A percentile compares a stretch with the other conserved stretches of the same genome.
Conservation (phyloP, 2,113 vertebrate species). For the Amblyornis subalaris region DNA sequence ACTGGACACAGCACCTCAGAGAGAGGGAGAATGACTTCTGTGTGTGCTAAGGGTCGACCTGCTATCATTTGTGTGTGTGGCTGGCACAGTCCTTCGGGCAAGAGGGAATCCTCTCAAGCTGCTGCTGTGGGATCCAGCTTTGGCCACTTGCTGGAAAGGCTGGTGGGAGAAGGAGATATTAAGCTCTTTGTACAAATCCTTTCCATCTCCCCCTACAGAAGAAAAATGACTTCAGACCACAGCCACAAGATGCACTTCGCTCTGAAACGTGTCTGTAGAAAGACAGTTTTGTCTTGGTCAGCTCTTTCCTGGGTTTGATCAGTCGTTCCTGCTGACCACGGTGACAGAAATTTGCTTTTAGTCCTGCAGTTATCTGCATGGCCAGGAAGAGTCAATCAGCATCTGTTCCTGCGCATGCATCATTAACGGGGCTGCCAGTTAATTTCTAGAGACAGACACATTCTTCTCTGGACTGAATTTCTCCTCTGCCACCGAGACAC, state of each 20-base stretch:
- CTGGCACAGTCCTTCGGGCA: neutral
- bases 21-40: fast-evolving
- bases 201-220: neutral
- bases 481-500: neutral
- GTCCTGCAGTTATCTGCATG: neutral
- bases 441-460: neutral
- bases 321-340: neutral
- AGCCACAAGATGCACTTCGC: neutral
- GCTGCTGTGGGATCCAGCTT: neutral
- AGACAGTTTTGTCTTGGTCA: neutral
- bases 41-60: fast-evolving
- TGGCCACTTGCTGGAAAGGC: neutral
- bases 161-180: neutral
- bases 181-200: neutral
- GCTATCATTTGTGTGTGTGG: fast-evolving
- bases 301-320: slow-evolving; percentile 13
- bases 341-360: neutral
- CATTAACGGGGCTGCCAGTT: slow-evolving; percentile 5
- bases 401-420: neutral
- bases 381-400: slow-evolving; percentile 40
- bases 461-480: slow-evolving; percentile 15
- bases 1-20: neutral
- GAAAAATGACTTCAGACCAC: neutral
- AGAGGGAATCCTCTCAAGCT: neutral
- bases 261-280: neutral